These are phyloP conservation scores for Megalops cyprinoides DNA, from an alignment of 2,797 vertebrate genomes.

Conservation along the genomic window DNA sequence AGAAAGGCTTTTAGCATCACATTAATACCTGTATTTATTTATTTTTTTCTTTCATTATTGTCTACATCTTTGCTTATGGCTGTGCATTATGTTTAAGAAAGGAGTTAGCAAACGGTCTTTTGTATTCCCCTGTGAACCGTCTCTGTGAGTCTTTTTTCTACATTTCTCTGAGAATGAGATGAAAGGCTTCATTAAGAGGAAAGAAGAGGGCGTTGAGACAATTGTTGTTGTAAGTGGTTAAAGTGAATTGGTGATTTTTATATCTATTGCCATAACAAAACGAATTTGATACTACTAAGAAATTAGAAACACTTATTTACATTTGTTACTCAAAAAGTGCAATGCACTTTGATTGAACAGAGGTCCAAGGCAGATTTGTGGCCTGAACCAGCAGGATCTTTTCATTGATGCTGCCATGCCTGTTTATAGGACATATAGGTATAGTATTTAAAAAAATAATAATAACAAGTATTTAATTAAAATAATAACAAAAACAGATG, in stretches of 20 bases:
- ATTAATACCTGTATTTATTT: conserved; percentile 35
- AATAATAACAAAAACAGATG: too few relatives aligned
- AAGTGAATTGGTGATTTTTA: conserved; percentile 19
- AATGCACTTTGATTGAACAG: too few relatives aligned
- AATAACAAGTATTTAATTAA: too few relatives aligned
- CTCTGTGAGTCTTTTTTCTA: conserved; percentile 22
- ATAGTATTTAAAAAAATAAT: too few relatives aligned
- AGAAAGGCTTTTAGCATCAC: conserved; percentile 33
- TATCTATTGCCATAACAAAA: too few relatives aligned
- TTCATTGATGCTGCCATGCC: too few relatives aligned
- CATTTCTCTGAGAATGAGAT: conserved; percentile 21
- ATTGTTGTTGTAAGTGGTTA: background rate
- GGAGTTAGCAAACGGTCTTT: conserved; percentile 13
- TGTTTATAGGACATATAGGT: too few relatives aligned
- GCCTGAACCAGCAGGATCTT: too few relatives aligned
- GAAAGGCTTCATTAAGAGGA: conserved; percentile 27
- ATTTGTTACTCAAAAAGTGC: too few relatives aligned
- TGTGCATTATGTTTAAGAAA: conserved; percentile 27
- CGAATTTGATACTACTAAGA: too few relatives aligned
- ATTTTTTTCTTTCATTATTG: conserved; percentile 22
- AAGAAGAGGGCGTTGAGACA: conserved; percentile 1
- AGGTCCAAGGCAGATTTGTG: too few relatives aligned
- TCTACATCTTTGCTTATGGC: background rate
- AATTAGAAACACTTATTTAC: too few relatives aligned
- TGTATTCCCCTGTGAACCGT: background rate